Conservation (phyloP, 2,113 vertebrate genomes). For the Oreochromis spilurus region DNA sequence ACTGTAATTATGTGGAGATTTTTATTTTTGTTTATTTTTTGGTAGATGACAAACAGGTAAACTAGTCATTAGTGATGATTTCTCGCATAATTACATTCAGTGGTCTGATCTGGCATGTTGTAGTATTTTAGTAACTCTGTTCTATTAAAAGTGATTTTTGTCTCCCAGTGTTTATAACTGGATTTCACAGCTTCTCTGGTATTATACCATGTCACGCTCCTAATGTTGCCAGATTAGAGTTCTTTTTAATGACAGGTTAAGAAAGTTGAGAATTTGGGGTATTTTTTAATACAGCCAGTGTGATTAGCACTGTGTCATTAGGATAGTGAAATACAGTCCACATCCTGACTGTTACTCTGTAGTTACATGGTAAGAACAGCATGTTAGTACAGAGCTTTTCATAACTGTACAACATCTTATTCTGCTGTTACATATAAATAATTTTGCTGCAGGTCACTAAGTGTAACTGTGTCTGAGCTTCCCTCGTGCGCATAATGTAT, state of each 20-base stretch:
- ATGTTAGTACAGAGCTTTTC: neutral
- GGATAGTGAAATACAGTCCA: neutral
- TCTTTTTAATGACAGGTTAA: neutral
- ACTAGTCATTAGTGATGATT: neutral
- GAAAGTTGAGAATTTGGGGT: neutral
- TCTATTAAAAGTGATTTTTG: neutral
- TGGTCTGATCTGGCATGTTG: neutral
- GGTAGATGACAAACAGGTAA: neutral
- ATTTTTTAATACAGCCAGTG: neutral
- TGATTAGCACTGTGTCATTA: neutral
- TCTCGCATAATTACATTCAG: neutral
- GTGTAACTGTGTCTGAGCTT: neutral
- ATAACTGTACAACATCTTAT: neutral
- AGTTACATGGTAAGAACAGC: neutral
- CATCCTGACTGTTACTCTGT: neutral
- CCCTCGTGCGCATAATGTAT: fast-evolving
- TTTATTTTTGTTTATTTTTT: neutral
- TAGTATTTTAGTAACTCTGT: neutral
- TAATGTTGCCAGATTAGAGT: neutral
- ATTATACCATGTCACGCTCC: fast-evolving
- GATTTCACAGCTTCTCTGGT: neutral
- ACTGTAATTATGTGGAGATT: neutral
- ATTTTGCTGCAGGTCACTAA: neutral
- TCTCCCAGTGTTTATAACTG: neutral
- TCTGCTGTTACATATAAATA: neutral